These are phyloP conservation scores for Drepana arcuata DNA, from an alignment of 1,140 invertebrate genomes.

Conservation along the genomic window DNA sequence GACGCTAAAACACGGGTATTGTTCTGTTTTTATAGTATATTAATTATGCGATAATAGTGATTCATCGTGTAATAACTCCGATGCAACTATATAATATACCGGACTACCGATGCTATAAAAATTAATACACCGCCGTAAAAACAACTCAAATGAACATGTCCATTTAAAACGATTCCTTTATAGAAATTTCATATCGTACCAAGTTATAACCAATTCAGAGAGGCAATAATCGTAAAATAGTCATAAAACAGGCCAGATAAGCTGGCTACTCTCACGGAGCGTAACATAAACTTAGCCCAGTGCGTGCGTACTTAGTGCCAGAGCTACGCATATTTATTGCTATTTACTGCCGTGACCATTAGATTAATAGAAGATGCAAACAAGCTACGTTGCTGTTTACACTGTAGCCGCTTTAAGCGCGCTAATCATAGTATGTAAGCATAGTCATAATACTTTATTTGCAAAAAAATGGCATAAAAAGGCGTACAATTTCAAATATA, in stretches of 20 bases:
- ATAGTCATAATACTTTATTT: no score
- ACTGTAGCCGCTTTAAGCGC: no score
- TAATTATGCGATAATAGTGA: no score
- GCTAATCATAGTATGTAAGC: no score
- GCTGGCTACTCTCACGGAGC: constrained; percentile 40
- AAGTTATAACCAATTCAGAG: constrained; percentile 62
- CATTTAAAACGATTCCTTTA: constrained; percentile 59
- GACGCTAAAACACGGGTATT: no score
- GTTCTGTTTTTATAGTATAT: no score
- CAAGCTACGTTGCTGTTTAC: neutral
- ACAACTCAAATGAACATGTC: constrained; percentile 56
- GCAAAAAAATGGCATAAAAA: no score
- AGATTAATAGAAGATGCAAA: constrained; percentile 15
- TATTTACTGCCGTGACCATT: constrained; percentile 16
- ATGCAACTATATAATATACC: no score
- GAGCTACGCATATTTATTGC: constrained; percentile 26
- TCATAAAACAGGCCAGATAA: constrained; percentile 61
- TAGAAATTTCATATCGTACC: constrained; percentile 63
- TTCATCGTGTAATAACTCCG: no score
- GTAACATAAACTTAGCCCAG: constrained; percentile 34
- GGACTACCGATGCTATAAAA: constrained; percentile 30
- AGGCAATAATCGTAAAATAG: constrained; percentile 65
- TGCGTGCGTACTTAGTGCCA: constrained; percentile 19
- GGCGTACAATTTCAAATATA: no score
- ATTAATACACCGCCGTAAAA: constrained; percentile 43